Conservation (phyloP, 1,140 invertebrate species). For the Agrypnia vestita region DNA sequence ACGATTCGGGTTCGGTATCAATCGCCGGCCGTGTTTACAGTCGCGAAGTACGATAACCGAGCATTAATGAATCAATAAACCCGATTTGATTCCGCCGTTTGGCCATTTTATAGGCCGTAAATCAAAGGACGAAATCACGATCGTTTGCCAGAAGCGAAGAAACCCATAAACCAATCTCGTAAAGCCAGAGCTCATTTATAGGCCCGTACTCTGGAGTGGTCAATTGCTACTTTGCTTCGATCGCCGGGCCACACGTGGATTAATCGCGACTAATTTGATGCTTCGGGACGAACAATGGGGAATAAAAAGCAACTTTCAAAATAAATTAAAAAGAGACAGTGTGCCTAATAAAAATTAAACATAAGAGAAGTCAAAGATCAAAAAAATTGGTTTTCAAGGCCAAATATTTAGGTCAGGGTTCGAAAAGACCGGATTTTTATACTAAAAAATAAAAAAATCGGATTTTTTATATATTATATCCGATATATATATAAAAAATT, state of each 20-base stretch:
- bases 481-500: no score
- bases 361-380: no score
- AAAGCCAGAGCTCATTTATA: conserved; percentile 22
- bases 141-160: conserved; percentile 33
- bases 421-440: no score
- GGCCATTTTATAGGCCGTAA: conserved; percentile 27
- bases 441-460: no score
- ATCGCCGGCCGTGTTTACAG: not conserved
- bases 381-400: no score
- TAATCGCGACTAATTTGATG: no score
- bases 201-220: not conserved
- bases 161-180: conserved; percentile 40
- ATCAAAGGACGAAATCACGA: conserved; percentile 47
- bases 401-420: no score
- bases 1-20: not conserved
- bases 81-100: conserved; percentile 32
- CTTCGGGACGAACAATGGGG: no score
- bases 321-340: no score
- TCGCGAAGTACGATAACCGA: conserved; percentile 22
- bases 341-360: no score
- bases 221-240: conserved; percentile 11
- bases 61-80: conserved; percentile 40
- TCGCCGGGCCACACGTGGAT: not conserved
- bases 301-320: no score
- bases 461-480: no score